Base-by-base conservation (phyloP, 2,797 vertebrate genomes). In the Tiaroga cobitis region DNA sequence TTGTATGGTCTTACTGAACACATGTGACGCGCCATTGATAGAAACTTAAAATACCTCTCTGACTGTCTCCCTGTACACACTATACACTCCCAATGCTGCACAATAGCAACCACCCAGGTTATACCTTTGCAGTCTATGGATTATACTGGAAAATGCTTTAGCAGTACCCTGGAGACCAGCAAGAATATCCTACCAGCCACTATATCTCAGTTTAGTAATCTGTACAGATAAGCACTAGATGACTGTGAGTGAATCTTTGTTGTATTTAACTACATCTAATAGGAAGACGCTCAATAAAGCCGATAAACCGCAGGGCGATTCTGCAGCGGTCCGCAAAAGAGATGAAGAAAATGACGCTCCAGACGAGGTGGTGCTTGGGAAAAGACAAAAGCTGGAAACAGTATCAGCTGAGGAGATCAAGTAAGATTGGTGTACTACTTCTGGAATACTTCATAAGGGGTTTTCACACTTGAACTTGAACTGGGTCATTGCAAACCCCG, bases 321-420 rank as follows among this genome's bases (percentile, higher is more conserved):
- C 88, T 8, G 88, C 90, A 77, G 83, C 86, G 0, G 93, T 91
- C 76, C 51, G 5, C 13, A 98, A 98, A 89, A 94, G 96, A 87
- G 96, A 97, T 16, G 68, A 81, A 3, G 96, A 97, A 24, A 76
- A 91, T 1, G 95, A 96, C 32, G 91, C 83, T 9, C 88, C 93
- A 2, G 97, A 98, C 63, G 96, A 96, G 76, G 87, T 92, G 1
- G 75, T 94, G 88, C 95, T 96, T 49, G 95, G 89, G 76, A 99
- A 99, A 91, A 99, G 96, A 41, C 83, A 94, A 3, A 97, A 95
- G 80, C 80, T 96, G 41, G 97, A 98, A 26, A 89, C 96, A 0
- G 78, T 93, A 8, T 43, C 95, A 16, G 85, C 95, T 0, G 97
- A 95, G 85, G 98, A 99, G 83, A 63, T 96, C 4, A 98, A 96